A percentile compares a stretch with the other conserved stretches of the same genome.
Conservation (phyloP, 2,888 invertebrate species). For the Colostygia pectinataria region DNA sequence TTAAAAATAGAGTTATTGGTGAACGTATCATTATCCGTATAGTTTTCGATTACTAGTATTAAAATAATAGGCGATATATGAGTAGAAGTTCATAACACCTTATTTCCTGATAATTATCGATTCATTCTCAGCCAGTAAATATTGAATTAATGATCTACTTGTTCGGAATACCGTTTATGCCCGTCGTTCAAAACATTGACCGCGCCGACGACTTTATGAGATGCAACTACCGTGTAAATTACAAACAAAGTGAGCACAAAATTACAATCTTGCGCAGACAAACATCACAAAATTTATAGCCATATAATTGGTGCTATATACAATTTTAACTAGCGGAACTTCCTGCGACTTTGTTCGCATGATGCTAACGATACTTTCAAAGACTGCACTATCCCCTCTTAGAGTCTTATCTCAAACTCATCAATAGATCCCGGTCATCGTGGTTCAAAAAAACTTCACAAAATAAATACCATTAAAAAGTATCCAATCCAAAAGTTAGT, state of each 20-base stretch:
- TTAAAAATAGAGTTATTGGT: conserved; percentile 27
- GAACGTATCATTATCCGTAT: conserved; percentile 14
- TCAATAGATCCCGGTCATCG: too few species aligned
- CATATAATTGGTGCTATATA: conserved; percentile 38
- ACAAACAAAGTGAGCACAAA: conserved; percentile 41
- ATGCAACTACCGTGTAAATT: conserved; percentile 30
- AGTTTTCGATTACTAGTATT: conserved; percentile 22
- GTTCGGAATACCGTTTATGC: conserved; percentile 12
- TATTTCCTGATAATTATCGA: conserved; percentile 22
- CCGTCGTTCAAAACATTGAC: conserved; percentile 19
- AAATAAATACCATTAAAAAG: too few species aligned
- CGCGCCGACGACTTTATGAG: conserved; percentile 21
- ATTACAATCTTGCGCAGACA: conserved; percentile 47
- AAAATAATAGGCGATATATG: conserved; percentile 18
- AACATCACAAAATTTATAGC: conserved; percentile 48
- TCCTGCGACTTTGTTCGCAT: too few species aligned
- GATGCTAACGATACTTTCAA: too few species aligned
- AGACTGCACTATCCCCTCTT: too few species aligned
- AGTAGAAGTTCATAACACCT: conserved; percentile 23
- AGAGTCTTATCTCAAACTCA: too few species aligned
- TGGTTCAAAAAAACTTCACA: too few species aligned
- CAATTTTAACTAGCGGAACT: conserved; percentile 55
- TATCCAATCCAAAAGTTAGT: too few species aligned
- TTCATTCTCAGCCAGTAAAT: conserved; percentile 16
- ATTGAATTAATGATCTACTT: conserved; percentile 20